These are phyloP conservation scores for Diarsia rubi DNA, from an alignment of 2,888 invertebrate genomes.

Conservation along the genomic window DNA sequence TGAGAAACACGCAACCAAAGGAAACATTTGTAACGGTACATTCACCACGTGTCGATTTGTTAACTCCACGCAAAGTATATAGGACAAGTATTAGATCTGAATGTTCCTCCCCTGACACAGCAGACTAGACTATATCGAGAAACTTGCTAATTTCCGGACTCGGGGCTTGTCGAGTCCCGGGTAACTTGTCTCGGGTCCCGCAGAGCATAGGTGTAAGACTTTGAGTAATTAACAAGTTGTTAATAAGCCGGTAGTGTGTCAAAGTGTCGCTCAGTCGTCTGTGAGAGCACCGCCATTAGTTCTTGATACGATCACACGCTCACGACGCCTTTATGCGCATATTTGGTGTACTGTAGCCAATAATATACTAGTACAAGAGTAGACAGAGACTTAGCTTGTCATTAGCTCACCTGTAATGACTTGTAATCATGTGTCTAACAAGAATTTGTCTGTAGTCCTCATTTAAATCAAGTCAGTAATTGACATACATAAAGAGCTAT, in stretches of 20 bases:
- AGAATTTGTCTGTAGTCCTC: constrained; percentile 1
- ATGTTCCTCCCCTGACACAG: constrained; percentile 39
- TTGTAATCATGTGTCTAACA: constrained; percentile 15
- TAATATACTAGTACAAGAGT: constrained; percentile 4
- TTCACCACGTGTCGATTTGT: constrained; percentile 31
- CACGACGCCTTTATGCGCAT: not conserved
- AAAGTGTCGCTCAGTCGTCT: constrained; percentile 35
- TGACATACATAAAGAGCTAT: constrained; percentile 5
- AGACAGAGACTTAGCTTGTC: not conserved
- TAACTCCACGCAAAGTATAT: constrained; percentile 30
- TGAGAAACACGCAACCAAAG: not conserved
- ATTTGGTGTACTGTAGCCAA: not conserved
- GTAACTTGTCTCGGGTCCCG: constrained; percentile 34
- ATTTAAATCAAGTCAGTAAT: constrained; percentile 27
- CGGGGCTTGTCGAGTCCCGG: constrained; percentile 22
- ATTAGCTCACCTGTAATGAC: constrained; percentile 4
- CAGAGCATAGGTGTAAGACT: constrained; percentile 42
- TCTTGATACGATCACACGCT: constrained; percentile 22
- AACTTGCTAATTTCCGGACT: constrained; percentile 47
- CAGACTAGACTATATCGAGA: constrained; percentile 26
- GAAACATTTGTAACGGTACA: not conserved
- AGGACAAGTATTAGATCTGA: constrained; percentile 23
- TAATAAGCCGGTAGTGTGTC: constrained; percentile 41
- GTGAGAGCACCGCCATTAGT: constrained; percentile 42
- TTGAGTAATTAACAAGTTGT: constrained; percentile 60